Base-by-base conservation (phyloP, 2,797 vertebrate genomes). In the Fistularia commersonii region DNA sequence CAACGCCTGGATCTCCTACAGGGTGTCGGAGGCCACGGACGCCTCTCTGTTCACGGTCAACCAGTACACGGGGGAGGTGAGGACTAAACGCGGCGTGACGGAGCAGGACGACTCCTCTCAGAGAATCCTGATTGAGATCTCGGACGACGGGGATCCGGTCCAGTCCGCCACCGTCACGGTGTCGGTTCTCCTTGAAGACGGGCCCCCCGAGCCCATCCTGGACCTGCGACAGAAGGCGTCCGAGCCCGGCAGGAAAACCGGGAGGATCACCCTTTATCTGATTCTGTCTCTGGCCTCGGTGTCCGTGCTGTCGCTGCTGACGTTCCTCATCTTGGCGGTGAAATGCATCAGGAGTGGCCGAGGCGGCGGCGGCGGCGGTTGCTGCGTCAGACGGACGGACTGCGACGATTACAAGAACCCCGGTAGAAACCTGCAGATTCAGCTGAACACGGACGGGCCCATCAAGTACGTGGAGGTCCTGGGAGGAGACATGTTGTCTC, bases 1-100 rank as follows among this genome's bases (percentile, higher is more conserved):
- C 61, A 93, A 93, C 45, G 92, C 92, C 45, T 93, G 91, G 91
- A 80, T 93, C 61, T 90, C 90, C 10, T 93, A 93, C 79, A 87
- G 82, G 51, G 61, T 93, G 59, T 69, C 82, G 43, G 89, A 92
- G 73, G 68, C 83, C 3, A 60, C 87, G 6, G 92, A 92, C 66
- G 52, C 76, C 11, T 82, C 86, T 67, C 76, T 90, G 58, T 93
- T 92, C 77, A 85, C 68, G 45, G 87, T 93, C 71, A 91, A 84
- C 54, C 85, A 63, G 56, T 89, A 88, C 71, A 92, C 92, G n/a
- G 92, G 92, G 49, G 91, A 93, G 81, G 87, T 94, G 72, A 91
- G 91, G 82, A 88, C 92, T 68, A 85, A 82, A 12, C 65, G 86
- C 1, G 53, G 80, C 7, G 80, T 87, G 64, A 81, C 69, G 31